phyloP scores from a whole-genome alignment of 2,888 invertebrate species.

The Drosophila dives region DNA sequence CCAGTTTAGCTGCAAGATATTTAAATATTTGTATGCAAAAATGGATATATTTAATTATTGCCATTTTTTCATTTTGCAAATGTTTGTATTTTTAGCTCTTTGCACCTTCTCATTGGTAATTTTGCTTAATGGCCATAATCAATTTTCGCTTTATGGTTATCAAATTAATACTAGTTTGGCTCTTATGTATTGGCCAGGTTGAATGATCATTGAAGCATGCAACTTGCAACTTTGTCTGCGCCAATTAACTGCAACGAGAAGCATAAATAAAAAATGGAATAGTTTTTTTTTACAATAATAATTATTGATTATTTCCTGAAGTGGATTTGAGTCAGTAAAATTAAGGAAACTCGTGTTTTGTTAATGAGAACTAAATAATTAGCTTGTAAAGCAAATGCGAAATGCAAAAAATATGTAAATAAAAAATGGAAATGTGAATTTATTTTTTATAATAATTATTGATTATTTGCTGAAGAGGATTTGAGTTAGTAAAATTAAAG shows the following conservation, averaged over 20 bases:
- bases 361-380: constrained; percentile 17
- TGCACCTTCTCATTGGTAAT: constrained; percentile 10
- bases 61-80: constrained; percentile 62
- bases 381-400: background rate
- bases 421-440: background rate
- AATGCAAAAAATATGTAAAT: background rate
- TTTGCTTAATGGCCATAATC: constrained; percentile 66
- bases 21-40: constrained; percentile 5
- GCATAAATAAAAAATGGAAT: constrained; percentile 1
- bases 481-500: background rate
- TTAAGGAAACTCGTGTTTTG: constrained; percentile 4
- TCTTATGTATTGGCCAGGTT: constrained; percentile 13
- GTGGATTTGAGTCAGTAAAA: constrained; percentile 10
- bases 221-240: constrained; percentile 45
- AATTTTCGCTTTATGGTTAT: constrained; percentile 68
- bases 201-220: constrained; percentile 14
- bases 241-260: constrained; percentile 53
- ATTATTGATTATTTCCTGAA: constrained; percentile 38
- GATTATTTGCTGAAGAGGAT: constrained; percentile 21
- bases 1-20: constrained; percentile 9
- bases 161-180: constrained; percentile 60
- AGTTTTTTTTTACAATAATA: background rate
- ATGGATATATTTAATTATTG: constrained; percentile 56
- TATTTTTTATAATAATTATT: constrained; percentile 22
- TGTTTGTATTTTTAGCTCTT: constrained; percentile 12